phyloP scores from a whole-genome alignment of 2,113 vertebrate genomes.

The Suricata suricatta region DNA sequence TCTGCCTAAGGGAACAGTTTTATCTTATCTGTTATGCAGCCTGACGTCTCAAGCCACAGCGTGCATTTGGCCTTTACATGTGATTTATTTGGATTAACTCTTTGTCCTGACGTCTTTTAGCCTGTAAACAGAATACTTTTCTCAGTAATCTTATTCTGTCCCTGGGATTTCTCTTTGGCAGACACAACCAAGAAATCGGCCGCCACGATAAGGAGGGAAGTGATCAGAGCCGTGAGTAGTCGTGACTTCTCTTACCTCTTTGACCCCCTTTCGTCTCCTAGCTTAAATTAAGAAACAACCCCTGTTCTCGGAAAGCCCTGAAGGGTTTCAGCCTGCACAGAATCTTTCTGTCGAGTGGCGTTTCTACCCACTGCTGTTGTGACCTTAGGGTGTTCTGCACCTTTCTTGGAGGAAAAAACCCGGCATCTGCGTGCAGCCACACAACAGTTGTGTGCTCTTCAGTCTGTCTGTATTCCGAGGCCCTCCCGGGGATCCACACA shows the following conservation, averaged over 20 bases:
- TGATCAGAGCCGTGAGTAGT: neutral
- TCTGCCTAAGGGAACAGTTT: neutral
- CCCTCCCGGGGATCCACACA: too few species aligned
- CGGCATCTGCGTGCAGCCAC: neutral
- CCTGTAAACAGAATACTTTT: neutral
- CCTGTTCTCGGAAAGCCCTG: neutral
- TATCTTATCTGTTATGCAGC: neutral
- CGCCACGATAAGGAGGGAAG: neutral
- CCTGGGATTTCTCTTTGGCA: slow-evolving; percentile 6
- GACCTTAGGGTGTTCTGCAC: neutral
- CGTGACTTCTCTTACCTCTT: neutral
- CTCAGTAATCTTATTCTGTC: slow-evolving; percentile 13
- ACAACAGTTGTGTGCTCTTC: neutral
- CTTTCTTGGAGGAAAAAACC: neutral
- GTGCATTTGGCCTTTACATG: neutral
- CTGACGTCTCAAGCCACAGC: neutral
- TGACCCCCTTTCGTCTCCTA: neutral
- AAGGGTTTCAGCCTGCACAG: neutral
- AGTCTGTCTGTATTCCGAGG: neutral
- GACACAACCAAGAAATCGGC: neutral
- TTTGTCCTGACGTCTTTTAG: neutral
- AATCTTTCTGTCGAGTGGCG: neutral
- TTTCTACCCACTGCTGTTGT: neutral
- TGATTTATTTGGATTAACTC: neutral
- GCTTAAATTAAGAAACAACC: neutral